Evolutionary conservation across 2,113 vertebrate genomes (phyloP), one percentile per base, ranked within the genome.

Genomic region (Todiramphus chloris): DNA sequence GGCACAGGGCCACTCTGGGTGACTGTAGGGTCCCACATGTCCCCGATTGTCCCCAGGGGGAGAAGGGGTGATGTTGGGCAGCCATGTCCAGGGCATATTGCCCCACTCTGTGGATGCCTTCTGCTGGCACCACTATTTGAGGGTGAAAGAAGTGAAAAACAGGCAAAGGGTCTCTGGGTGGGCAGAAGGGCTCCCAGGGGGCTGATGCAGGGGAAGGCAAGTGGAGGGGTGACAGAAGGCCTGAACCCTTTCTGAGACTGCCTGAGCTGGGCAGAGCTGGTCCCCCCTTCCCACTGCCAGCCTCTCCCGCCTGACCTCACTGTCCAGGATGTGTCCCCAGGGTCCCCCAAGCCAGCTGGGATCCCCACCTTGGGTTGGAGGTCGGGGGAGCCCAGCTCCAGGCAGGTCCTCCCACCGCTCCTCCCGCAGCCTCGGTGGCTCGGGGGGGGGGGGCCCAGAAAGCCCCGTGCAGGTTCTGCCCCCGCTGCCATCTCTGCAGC

Each of bases 11-110:
- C 27, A 20, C 75, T 70, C 17, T 58, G 83, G 7, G 41, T 30
- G 10, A 23, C 30, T 48, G 46, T 11, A 17, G 37, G 74, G 31
- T 78, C n/a, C 35, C 50, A 33, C 8, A 18, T 1, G 2, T 23
- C 27, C 78, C 53, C 0, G 0, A 3, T 39, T 73, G 37, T 55
- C 17, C 59, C 25, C 35, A 1, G 8, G 30, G 11, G 31, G 5
- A 72, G 27, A 58, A 39, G 8, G 4, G 8, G 12, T 30, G 10
- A 35, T 8, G 8, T 20, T 7, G 4, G 28, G 35, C 37, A 87
- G 53, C 30, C 0, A 0, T 28, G 31, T 17, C 24, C 59, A 68
- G 39, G 37, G 11, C 7, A 5, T 67, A 4, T 31, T 73, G 37
- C 18, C 30, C 39, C 63, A 53, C 17, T 64, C 55, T 64, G 30